A percentile compares a stretch with the other conserved stretches of the same genome.
These are phyloP conservation scores for Oasisia sp. DNA, from an alignment of 2,888 invertebrate genomes.

Conservation along the genomic window DNA sequence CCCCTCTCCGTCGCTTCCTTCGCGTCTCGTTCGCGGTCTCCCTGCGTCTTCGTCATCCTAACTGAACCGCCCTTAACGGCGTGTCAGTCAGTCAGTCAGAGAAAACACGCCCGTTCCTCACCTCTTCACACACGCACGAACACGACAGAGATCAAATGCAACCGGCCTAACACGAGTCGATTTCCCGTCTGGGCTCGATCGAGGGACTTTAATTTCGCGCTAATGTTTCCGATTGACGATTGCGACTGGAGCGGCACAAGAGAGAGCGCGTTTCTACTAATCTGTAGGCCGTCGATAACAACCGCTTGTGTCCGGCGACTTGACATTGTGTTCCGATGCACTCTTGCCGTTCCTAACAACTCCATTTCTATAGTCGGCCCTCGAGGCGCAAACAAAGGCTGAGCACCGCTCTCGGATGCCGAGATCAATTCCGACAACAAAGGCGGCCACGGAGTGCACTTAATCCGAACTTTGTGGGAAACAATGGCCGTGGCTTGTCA, in stretches of 20 bases:
- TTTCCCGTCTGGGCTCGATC: not conserved
- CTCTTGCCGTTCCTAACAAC: not conserved
- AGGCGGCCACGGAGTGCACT: not conserved
- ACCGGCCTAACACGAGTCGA: not conserved
- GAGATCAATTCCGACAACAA: not conserved
- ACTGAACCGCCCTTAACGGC: not conserved
- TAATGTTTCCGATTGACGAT: not conserved
- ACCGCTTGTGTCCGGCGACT: not conserved
- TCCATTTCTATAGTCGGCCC: slow-evolving; percentile 1
- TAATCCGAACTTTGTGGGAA: not conserved
- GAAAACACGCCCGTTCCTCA: not conserved
- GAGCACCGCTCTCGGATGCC: not conserved
- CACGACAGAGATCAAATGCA: not conserved
- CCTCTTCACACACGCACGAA: not conserved
- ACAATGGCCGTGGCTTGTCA: not conserved
- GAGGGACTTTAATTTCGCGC: not conserved
- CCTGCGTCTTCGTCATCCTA: not conserved
- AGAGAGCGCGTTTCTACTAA: not conserved
- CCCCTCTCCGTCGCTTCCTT: not conserved
- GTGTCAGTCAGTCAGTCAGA: too few relatives aligned
- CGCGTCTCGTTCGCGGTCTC: not conserved
- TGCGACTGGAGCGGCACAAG: not conserved
- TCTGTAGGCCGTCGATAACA: not conserved
- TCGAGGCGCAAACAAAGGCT: not conserved
- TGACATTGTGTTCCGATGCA: not conserved